Evolutionary conservation across 1,140 invertebrate genomes (phyloP).

Genomic region (Drosophila sulfurigaster): DNA sequence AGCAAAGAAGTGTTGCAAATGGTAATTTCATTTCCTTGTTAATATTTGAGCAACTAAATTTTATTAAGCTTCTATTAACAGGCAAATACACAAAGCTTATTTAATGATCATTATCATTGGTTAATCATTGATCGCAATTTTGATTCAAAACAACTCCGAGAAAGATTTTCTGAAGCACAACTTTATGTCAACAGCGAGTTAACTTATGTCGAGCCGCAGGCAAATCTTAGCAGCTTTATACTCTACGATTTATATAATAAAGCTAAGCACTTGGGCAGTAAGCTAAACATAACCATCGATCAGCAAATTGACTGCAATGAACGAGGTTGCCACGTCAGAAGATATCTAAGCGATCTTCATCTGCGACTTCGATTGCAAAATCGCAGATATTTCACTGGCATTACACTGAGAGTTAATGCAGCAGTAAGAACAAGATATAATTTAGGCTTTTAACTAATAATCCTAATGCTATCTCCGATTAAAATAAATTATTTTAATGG

Average conservation of each 20-base stretch:
- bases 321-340: conserved; percentile 30
- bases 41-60: background rate
- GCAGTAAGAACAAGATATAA: conserved; percentile 41
- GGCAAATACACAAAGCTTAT: conserved; percentile 45
- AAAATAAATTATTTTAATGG: background rate
- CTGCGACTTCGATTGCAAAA: conserved; percentile 57
- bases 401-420: conserved; percentile 58
- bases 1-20: conserved; percentile 48
- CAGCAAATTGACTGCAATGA: conserved; percentile 56
- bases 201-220: conserved; percentile 43
- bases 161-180: conserved; percentile 43
- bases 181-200: conserved; percentile 62
- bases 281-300: conserved; percentile 71
- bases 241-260: conserved; percentile 79
- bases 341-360: conserved; percentile 68
- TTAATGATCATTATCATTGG: conserved; percentile 65
- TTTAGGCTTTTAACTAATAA: too few species aligned
- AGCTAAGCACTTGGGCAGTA: conserved; percentile 60
- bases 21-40: conserved; percentile 23
- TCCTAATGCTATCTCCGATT: too few species aligned
- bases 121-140: conserved; percentile 56
- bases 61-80: background rate
- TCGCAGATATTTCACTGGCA: conserved; percentile 55
- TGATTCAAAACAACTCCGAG: conserved; percentile 23
- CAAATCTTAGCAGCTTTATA: conserved; percentile 12